Evolutionary conservation across 2,888 invertebrate genomes (phyloP).

Genomic region (Andrena camellia): DNA sequence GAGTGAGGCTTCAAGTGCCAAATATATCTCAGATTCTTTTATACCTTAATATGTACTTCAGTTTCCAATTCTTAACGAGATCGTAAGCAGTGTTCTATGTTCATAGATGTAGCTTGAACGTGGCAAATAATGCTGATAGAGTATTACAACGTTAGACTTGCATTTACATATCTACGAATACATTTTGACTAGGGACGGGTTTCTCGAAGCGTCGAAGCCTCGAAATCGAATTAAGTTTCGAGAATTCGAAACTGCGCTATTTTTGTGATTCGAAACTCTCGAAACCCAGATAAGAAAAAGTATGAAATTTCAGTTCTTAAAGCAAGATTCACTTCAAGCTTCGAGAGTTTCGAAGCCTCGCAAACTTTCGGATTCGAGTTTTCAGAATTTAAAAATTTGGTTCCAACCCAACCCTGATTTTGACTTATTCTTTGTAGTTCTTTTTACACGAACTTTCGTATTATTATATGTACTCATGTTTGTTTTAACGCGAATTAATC

Average conservation of each 20-base stretch:
- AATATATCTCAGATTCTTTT: conserved; percentile 46
- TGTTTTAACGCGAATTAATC: conserved; percentile 9
- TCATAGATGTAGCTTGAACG: conserved; percentile 43
- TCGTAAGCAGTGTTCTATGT: conserved; percentile 27
- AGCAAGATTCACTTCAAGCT: too few species aligned
- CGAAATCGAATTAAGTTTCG: too few species aligned
- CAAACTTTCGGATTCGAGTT: too few species aligned
- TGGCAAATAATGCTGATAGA: conserved; percentile 34
- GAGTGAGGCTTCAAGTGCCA: conserved; percentile 46
- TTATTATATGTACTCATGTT: conserved; percentile 1
- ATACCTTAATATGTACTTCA: conserved; percentile 28
- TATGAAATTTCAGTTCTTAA: too few species aligned
- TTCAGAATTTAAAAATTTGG: too few species aligned
- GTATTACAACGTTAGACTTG: conserved; percentile 34
- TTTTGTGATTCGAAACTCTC: too few species aligned
- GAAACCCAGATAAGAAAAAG: too few species aligned
- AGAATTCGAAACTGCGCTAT: too few species aligned
- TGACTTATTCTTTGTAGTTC: not conserved
- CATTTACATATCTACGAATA: conserved; percentile 54
- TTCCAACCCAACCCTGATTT: too few species aligned
- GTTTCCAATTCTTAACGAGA: conserved; percentile 29
- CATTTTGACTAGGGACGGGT: conserved; percentile 26
- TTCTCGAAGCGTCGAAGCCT: not conserved
- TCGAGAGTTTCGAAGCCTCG: too few species aligned
- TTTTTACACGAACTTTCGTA: conserved; percentile 13